Evolutionary conservation across 2,888 invertebrate species (phyloP).

Genomic region (Stenchaetothrips biformis): DNA sequence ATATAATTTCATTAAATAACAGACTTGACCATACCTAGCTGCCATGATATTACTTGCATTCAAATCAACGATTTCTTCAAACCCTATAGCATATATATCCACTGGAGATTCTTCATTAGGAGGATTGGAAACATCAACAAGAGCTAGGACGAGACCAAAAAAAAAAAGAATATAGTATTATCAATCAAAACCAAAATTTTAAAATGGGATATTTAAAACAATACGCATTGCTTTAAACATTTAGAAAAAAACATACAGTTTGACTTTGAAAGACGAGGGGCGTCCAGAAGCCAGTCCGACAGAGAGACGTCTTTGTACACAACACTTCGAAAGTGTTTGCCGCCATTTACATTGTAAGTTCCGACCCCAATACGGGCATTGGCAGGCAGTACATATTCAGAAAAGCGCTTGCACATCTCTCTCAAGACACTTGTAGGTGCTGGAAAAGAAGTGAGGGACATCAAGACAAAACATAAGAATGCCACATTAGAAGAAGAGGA

Average conservation of each 20-base stretch:
- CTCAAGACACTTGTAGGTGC: slow-evolving; percentile 76
- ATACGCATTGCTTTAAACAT: neutral
- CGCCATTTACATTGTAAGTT: slow-evolving; percentile 99
- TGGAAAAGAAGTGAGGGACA: slow-evolving; percentile 40
- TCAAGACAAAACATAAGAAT: neutral
- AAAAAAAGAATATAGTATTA: neutral
- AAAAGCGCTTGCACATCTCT: slow-evolving; percentile 78
- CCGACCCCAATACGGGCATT: slow-evolving; percentile 79
- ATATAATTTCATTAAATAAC: neutral
- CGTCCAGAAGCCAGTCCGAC: slow-evolving; percentile 86
- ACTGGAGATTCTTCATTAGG: slow-evolving; percentile 58
- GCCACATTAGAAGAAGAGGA: slow-evolving; percentile 21
- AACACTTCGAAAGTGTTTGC: slow-evolving; percentile 94
- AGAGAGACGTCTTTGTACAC: slow-evolving; percentile 85
- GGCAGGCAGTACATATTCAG: slow-evolving; percentile 68
- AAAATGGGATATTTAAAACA: slow-evolving; percentile 31
- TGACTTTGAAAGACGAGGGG: slow-evolving; percentile 57
- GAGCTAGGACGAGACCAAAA: slow-evolving; percentile 43
- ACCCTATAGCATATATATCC: slow-evolving; percentile 96
- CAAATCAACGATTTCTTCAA: slow-evolving; percentile 98
- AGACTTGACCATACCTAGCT: slow-evolving; percentile 55
- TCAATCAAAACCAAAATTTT: slow-evolving; percentile 20
- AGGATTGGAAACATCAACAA: slow-evolving; percentile 44
- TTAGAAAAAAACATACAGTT: slow-evolving; percentile 41
- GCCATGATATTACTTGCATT: slow-evolving; percentile 98